Conservation (phyloP, 37 sponge, comb jelly and placozoan species). For the Dysidea cf. avara region DNA sequence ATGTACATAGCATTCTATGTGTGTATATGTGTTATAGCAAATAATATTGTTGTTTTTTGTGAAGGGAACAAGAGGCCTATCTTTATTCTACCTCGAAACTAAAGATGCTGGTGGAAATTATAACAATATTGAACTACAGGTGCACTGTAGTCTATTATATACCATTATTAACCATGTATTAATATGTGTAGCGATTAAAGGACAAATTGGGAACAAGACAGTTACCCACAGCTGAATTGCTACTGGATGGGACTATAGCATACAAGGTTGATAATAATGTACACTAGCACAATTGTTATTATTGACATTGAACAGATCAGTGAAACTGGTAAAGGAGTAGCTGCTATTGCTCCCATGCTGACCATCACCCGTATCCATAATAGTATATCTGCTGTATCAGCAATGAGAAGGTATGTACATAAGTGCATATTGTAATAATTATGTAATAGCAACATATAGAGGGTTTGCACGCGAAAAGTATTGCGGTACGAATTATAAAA, state of each 20-base stretch:
- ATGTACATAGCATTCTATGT: too few species aligned
- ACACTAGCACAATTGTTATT: background rate
- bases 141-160: background rate
- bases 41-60: too few species aligned
- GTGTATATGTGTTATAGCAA: too few species aligned
- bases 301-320: constrained; percentile 30
- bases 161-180: too few species aligned
- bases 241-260: constrained; percentile 76
- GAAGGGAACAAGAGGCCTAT: constrained; percentile 62
- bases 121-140: constrained; percentile 68
- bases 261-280: constrained; percentile 25
- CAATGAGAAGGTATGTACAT: constrained; percentile 63
- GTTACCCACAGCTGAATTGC: constrained; percentile 94
- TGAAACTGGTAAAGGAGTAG: constrained; percentile 62
- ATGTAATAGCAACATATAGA: background rate
- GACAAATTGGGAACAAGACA: constrained; percentile 95
- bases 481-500: too few species aligned
- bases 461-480: too few species aligned
- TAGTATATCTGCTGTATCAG: constrained; percentile 59
- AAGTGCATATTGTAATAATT: background rate
- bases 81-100: constrained; percentile 82
- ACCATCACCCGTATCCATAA: constrained; percentile 92
- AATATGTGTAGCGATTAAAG: constrained; percentile 64
- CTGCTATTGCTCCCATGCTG: constrained; percentile 79
- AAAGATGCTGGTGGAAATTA: constrained; percentile 23